A percentile compares a stretch with the other conserved stretches of the same genome.
These are phyloP conservation scores for Aleiodes alternator DNA, from an alignment of 2,888 invertebrate species.

Conservation along the genomic window DNA sequence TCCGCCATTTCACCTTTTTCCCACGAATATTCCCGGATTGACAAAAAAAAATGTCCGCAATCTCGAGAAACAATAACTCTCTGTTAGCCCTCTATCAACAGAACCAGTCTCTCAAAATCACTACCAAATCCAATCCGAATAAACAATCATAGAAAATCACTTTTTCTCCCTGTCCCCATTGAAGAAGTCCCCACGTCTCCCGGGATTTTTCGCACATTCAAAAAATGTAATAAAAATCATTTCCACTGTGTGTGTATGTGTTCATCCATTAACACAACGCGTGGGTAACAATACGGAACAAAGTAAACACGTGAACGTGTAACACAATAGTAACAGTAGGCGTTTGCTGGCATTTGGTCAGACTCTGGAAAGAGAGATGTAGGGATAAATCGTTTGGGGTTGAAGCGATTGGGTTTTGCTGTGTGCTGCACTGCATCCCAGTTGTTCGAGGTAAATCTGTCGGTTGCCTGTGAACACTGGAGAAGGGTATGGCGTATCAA, in stretches of 20 bases:
- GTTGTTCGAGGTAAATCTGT: slow-evolving; percentile 49
- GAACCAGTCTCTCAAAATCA: neutral
- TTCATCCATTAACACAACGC: slow-evolving; percentile 65
- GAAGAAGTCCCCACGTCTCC: neutral
- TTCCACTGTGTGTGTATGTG: slow-evolving; percentile 8
- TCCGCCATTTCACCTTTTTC: too few species aligned
- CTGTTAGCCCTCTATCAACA: neutral
- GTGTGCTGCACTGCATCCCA: slow-evolving; percentile 28
- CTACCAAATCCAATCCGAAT: slow-evolving; percentile 21
- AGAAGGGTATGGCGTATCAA: slow-evolving; percentile 67
- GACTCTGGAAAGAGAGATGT: neutral
- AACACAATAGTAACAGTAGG: slow-evolving; percentile 61
- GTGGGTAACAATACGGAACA: slow-evolving; percentile 69
- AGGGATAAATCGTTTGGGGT: slow-evolving; percentile 6
- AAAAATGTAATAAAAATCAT: slow-evolving; percentile 34
- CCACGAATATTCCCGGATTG: too few species aligned
- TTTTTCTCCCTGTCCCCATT: neutral
- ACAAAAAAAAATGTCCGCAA: too few species aligned
- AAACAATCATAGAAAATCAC: slow-evolving; percentile 40
- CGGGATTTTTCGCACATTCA: neutral
- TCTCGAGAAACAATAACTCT: slow-evolving; percentile 5
- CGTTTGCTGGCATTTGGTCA: slow-evolving; percentile 26
- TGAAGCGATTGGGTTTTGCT: slow-evolving; percentile 16
- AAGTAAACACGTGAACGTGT: slow-evolving; percentile 68
- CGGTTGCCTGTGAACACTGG: slow-evolving; percentile 16